Conservation (phyloP, 2,888 invertebrate genomes). For the Leptopilina myrica region DNA sequence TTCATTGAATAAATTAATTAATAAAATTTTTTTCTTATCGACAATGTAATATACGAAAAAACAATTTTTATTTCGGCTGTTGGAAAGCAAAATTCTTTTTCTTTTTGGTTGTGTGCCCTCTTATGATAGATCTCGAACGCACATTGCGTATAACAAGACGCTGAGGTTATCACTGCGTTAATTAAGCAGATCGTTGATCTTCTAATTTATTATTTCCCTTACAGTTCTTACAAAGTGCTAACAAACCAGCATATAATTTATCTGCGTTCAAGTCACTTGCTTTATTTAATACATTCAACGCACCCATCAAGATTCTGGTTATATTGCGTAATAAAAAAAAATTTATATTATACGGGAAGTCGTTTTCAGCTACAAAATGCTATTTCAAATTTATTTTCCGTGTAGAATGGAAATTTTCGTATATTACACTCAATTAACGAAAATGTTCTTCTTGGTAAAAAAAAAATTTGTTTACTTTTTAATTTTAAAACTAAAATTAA, state of each 20-base stretch:
- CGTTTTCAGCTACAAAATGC: background rate
- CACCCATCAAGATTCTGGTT: conserved; percentile 27
- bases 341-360: background rate
- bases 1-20: too few species aligned
- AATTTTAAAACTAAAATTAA: too few species aligned
- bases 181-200: conserved; percentile 41
- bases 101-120: background rate
- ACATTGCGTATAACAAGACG: conserved; percentile 40
- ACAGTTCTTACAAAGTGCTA: conserved; percentile 37
- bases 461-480: too few species aligned
- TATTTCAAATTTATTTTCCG: too few species aligned
- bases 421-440: too few species aligned
- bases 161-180: conserved; percentile 39
- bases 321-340: conserved; percentile 14
- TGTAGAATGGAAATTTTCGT: too few species aligned
- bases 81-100: background rate
- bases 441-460: too few species aligned
- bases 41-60: background rate
- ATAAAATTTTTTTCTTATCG: too few species aligned
- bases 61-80: background rate
- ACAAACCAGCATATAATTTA: conserved; percentile 32
- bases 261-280: conserved; percentile 30
- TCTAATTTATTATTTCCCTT: conserved; percentile 40
- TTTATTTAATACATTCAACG: conserved; percentile 33
- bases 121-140: background rate